Percentiles rank a stretch among this genome's conserved stretches.
Conservation (phyloP, 2,888 invertebrate genomes). For the Tachina lurida region DNA sequence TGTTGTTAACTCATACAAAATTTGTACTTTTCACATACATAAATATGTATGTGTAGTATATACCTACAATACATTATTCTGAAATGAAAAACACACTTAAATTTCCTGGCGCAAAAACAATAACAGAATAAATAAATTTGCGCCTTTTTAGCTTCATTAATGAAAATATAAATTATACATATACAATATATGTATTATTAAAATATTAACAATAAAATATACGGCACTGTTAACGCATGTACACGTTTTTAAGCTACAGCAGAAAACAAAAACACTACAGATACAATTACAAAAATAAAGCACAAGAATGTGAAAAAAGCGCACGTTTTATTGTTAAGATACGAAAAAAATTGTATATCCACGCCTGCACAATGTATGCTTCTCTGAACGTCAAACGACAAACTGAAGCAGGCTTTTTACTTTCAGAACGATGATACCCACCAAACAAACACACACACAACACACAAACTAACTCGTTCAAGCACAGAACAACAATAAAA, state of each 20-base stretch:
- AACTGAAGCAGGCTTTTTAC: constrained; percentile 82
- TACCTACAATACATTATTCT: background rate
- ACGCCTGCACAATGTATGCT: constrained; percentile 75
- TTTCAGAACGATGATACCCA: constrained; percentile 80
- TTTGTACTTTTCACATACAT: constrained; percentile 32
- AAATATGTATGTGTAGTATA: background rate
- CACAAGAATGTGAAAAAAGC: constrained; percentile 24
- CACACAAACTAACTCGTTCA: constrained; percentile 27
- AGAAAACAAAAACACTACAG: constrained; percentile 20
- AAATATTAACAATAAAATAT: constrained; percentile 33
- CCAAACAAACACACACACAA: constrained; percentile 68
- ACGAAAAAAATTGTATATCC: constrained; percentile 70
- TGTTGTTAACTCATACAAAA: constrained; percentile 35
- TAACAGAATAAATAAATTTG: constrained; percentile 10
- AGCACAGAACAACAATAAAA: constrained; percentile 40
- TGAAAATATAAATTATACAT: constrained; percentile 22
- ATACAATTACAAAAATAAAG: constrained; percentile 20
- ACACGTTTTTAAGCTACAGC: constrained; percentile 17
- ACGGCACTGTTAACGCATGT: background rate
- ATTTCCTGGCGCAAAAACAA: background rate
- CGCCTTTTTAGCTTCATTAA: constrained; percentile 59
- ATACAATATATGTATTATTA: constrained; percentile 8
- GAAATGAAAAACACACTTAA: constrained; percentile 20
- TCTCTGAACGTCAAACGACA: constrained; percentile 82
- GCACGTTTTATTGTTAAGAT: constrained; percentile 72